These are phyloP conservation scores for Leptogaster cylindrica DNA, from an alignment of 2,888 invertebrate genomes.

Conservation along the genomic window DNA sequence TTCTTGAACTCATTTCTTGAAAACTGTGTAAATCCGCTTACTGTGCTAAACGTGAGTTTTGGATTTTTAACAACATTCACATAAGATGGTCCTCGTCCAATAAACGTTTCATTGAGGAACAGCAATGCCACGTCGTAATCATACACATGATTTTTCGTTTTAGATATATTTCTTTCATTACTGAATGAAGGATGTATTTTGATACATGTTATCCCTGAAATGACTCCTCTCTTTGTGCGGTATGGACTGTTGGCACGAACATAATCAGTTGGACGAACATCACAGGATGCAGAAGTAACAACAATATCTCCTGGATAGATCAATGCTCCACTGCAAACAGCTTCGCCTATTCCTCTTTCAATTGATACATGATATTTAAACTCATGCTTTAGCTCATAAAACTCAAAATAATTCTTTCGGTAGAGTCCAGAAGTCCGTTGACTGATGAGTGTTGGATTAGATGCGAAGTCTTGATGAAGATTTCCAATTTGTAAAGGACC, in stretches of 20 bases:
- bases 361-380: background rate
- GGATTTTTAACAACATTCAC: background rate
- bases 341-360: background rate
- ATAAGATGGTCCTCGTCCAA: background rate
- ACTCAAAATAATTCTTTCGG: background rate
- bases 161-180: too few species aligned
- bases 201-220: background rate
- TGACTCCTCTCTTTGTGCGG: background rate
- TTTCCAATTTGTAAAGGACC: too few species aligned
- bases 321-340: background rate
- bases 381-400: background rate
- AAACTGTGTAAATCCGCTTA: background rate
- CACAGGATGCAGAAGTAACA: slow-evolving; percentile 2
- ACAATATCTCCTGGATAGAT: background rate
- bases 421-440: background rate
- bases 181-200: background rate
- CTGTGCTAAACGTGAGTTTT: background rate
- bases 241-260: background rate
- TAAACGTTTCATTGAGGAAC: background rate
- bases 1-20: background rate
- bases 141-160: background rate
- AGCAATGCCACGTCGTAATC: background rate
- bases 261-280: background rate
- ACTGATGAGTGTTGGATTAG: background rate
- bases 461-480: background rate